Base-by-base conservation (phyloP, 2,888 invertebrate species). In the Baronia brevicornis region DNA sequence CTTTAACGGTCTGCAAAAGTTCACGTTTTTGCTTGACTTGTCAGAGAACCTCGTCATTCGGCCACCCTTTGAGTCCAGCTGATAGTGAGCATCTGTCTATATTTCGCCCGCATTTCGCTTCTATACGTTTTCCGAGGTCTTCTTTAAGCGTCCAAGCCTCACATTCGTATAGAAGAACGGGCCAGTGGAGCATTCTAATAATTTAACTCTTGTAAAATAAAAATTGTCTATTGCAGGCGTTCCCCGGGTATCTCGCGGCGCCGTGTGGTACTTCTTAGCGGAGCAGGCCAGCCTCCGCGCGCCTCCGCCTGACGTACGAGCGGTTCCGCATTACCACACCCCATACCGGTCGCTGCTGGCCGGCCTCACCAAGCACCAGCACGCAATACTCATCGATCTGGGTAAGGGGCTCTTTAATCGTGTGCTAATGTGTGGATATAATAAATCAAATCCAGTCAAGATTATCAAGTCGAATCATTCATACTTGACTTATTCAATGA, bases 331-430 rank as follows among this genome's bases (percentile, higher is more conserved):
- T 53, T 94, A 92, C 65, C 89, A 91, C 62, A 88, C 90, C 2
- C 89, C 93, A 0, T 98, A 97, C 64, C 88, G 90, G 19, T 86
- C 92, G 1, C 84, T 97, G 3, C 78, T 97, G 10, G 91, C 91
- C 20, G 94, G 95, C 41, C 87, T 98, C 6, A 97, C 98, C 0
- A 94, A 96, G 11, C 96, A 97, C 56, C 98, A 98, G 61, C 98
- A 98, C 66, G 96, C 97, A 1, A 98, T 98, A 51, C 88, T 98
- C 23, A 97, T 98, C 32, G 98, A 98, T 70, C 79, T 98, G 41
- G 97, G 94, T 87, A 57, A 70, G 72, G 51, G 5, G 4, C 12
- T n/a, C n/a, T n/a, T n/a, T n/a, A n/a, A n/a, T n/a, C n/a, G n/a
- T n/a, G n/a, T n/a, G n/a, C n/a, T n/a, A n/a, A n/a, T n/a, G n/a